Percentiles rank a stretch among this genome's conserved stretches.
Conservation (phyloP, 2,797 vertebrate species). For the Schizopygopsis malacanthus region DNA sequence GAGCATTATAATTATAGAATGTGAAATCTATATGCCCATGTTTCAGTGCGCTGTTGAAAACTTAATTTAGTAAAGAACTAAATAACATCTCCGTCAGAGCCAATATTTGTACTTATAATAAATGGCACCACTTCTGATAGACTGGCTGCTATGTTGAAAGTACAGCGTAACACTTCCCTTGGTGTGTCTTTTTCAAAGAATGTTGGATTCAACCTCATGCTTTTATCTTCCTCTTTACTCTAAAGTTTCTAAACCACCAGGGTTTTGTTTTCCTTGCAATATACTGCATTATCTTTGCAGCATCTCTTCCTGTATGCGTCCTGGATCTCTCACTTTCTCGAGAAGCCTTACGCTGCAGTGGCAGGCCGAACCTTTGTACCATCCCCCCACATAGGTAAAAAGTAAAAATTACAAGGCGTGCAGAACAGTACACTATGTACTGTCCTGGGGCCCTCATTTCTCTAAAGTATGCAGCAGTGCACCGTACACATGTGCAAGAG, state of each 20-base stretch:
- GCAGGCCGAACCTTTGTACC: slow-evolving; percentile 46
- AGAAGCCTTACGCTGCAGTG: slow-evolving; percentile 52
- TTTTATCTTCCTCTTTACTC: background rate
- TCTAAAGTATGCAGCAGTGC: slow-evolving; percentile 40
- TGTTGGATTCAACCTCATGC: background rate
- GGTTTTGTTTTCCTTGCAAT: background rate
- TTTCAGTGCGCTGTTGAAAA: no score
- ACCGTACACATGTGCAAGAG: slow-evolving; percentile 16
- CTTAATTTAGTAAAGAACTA: background rate
- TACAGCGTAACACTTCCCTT: background rate
- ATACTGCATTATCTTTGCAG: slow-evolving; percentile 2
- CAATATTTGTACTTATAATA: background rate
- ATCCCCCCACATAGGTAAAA: slow-evolving; percentile 26
- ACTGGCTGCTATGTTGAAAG: background rate
- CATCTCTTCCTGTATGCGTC: slow-evolving; percentile 7
- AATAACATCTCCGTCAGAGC: background rate
- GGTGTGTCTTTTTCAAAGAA: background rate
- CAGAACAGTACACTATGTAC: slow-evolving; percentile 42
- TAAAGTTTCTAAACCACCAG: background rate
- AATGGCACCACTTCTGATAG: background rate
- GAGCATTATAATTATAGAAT: no score
- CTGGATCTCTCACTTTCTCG: slow-evolving; percentile 58
- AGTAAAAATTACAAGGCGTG: slow-evolving; percentile 17
- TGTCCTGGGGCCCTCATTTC: slow-evolving; percentile 40
- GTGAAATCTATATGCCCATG: no score